Evolutionary conservation across 1,140 invertebrate species (phyloP).

Genomic region (Trachymyrmex septentrionalis): DNA sequence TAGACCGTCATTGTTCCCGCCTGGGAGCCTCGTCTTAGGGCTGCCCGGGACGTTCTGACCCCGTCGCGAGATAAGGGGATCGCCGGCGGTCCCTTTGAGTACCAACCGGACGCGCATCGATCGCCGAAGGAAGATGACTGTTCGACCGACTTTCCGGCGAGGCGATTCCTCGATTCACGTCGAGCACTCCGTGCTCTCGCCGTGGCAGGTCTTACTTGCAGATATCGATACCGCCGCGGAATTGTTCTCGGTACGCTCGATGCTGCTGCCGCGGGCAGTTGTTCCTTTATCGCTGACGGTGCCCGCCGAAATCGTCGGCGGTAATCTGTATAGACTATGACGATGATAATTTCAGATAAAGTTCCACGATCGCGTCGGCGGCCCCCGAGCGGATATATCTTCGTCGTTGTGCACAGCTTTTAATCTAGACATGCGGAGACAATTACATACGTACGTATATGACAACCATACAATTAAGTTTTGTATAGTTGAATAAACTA

Average conservation of each 20-base stretch:
- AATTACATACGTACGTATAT: background rate
- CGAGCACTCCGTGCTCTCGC: conserved; percentile 24
- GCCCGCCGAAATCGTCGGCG: conserved; percentile 24
- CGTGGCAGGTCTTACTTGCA: conserved; percentile 66
- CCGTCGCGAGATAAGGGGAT: conserved; percentile 81
- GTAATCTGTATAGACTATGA: conserved; percentile 34
- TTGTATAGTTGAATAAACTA: too few species aligned
- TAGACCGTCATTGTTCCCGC: conserved; percentile 75
- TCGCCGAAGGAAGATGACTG: conserved; percentile 72
- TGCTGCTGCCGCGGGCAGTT: conserved; percentile 31
- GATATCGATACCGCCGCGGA: conserved; percentile 58
- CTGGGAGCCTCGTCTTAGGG: conserved; percentile 67
- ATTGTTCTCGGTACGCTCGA: conserved; percentile 49
- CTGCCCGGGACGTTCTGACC: conserved; percentile 82
- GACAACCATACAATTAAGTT: too few species aligned
- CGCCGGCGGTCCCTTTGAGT: conserved; percentile 83
- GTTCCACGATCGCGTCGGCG: conserved; percentile 14
- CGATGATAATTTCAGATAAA: conserved; percentile 59
- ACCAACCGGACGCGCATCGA: conserved; percentile 73
- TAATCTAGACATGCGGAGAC: conserved; percentile 8
- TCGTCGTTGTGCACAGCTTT: conserved; percentile 3
- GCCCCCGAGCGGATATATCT: background rate
- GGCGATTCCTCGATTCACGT: conserved; percentile 69
- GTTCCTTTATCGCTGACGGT: conserved; percentile 41
- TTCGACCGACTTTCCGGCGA: conserved; percentile 69